Percentiles rank a stretch among this genome's conserved stretches.
phyloP scores from a whole-genome alignment of 2,797 vertebrate species.

The Corythornis leucogaster region DNA sequence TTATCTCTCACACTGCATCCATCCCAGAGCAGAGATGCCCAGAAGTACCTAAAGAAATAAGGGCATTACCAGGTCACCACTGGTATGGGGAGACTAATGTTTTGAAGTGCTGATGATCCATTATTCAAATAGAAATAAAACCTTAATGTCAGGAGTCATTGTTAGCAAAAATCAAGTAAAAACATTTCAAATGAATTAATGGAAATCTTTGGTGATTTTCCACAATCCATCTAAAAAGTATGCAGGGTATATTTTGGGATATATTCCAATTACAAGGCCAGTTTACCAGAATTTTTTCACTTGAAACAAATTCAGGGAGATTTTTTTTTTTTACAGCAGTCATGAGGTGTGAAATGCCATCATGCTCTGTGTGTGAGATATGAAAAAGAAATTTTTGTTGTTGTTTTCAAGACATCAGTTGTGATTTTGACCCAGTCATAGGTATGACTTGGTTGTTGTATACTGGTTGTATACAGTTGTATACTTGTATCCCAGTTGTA shows the following conservation, averaged over 20 bases:
- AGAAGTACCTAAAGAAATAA: not conserved
- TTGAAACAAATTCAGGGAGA: not conserved
- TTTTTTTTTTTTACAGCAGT: not conserved
- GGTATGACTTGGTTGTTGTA: not conserved
- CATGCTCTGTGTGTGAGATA: not conserved
- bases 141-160: not conserved
- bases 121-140: not conserved
- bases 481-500: not conserved
- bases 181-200: not conserved
- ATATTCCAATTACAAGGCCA: not conserved
- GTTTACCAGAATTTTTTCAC: not conserved
- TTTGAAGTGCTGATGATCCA: not conserved
- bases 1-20: not conserved
- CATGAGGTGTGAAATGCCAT: not conserved
- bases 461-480: not conserved
- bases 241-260: not conserved
- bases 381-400: not conserved
- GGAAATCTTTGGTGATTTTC: not conserved
- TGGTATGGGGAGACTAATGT: not conserved
- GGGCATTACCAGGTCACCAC: not conserved
- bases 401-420: not conserved
- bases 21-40: not conserved
- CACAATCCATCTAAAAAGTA: not conserved
- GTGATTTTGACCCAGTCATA: not conserved
- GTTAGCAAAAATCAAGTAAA: not conserved